Evolutionary conservation across 2,888 invertebrate genomes (phyloP).

Genomic region (Lycophotia porphyrea): DNA sequence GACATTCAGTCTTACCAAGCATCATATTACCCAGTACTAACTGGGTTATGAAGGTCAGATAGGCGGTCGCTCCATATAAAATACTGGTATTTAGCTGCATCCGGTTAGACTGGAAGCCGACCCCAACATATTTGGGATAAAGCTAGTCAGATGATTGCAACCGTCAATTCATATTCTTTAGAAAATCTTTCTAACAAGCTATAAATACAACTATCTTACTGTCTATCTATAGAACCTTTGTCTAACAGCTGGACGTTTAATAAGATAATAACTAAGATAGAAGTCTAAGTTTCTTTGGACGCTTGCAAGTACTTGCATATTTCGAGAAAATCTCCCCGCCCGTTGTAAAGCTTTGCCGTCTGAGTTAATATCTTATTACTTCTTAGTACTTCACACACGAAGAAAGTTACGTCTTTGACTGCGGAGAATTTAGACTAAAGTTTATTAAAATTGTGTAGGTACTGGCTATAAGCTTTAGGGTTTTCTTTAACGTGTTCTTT

Average conservation of each 20-base stretch:
- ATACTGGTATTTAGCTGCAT: too few species aligned
- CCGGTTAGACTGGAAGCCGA: too few species aligned
- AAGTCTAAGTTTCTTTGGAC: constrained; percentile 28
- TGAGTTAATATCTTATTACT: constrained; percentile 59
- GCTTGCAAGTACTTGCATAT: constrained; percentile 12
- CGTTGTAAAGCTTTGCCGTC: constrained; percentile 32
- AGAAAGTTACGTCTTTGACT: constrained; percentile 32
- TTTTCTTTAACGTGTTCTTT: background rate
- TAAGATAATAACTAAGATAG: constrained; percentile 16
- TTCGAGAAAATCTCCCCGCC: constrained; percentile 34
- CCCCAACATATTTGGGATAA: too few species aligned
- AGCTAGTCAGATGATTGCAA: too few species aligned
- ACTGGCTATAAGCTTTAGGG: background rate
- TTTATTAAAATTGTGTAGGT: constrained; percentile 24
- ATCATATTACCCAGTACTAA: too few species aligned
- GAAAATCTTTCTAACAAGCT: background rate
- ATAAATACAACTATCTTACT: background rate
- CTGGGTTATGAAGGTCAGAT: too few species aligned
- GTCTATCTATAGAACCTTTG: background rate
- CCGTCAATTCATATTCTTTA: too few species aligned
- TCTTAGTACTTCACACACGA: constrained; percentile 49
- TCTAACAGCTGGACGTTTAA: background rate
- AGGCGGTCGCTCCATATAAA: too few species aligned
- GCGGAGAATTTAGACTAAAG: constrained; percentile 24
- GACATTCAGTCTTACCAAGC: too few species aligned